Conservation (phyloP, 2,113 vertebrate species). For the Speoplatyrhinus poulsoni region DNA sequence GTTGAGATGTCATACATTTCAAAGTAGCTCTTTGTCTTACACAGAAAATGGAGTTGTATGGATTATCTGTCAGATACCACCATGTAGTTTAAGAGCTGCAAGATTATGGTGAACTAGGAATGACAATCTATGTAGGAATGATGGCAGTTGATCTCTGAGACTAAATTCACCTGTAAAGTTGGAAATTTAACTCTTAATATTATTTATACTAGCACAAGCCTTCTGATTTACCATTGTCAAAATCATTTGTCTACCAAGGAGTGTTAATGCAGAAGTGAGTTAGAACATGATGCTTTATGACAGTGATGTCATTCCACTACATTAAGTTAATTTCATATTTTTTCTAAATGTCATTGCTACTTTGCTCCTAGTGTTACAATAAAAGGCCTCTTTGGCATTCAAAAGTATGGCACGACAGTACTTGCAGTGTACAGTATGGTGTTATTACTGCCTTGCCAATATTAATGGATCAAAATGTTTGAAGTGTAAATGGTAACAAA, state of each 20-base stretch:
- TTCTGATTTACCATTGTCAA: too few species aligned
- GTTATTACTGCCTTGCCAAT: too few species aligned
- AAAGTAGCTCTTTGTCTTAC: constrained; percentile 6
- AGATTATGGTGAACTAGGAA: background rate
- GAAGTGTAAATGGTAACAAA: background rate
- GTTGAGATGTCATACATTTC: constrained; percentile 31
- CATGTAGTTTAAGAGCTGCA: constrained; percentile 7
- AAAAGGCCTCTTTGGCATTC: too few species aligned
- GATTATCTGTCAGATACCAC: constrained; percentile 38
- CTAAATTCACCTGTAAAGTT: constrained; percentile 20
- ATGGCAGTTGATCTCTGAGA: background rate
- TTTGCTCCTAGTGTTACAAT: too few species aligned
- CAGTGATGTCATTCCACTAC: too few species aligned
- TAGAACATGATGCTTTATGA: too few species aligned
- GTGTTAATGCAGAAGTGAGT: too few species aligned
- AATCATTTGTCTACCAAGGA: too few species aligned
- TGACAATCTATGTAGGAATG: background rate
- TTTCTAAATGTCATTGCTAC: too few species aligned
- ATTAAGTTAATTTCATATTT: too few species aligned
- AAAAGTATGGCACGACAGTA: too few species aligned
- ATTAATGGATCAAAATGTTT: background rate
- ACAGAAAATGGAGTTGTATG: constrained; percentile 1
- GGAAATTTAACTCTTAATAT: constrained; percentile 11
- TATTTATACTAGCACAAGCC: background rate
- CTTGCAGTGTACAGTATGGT: too few species aligned